Conservation (phyloP, 1,140 invertebrate species). For the Harpegnathos saltator region DNA sequence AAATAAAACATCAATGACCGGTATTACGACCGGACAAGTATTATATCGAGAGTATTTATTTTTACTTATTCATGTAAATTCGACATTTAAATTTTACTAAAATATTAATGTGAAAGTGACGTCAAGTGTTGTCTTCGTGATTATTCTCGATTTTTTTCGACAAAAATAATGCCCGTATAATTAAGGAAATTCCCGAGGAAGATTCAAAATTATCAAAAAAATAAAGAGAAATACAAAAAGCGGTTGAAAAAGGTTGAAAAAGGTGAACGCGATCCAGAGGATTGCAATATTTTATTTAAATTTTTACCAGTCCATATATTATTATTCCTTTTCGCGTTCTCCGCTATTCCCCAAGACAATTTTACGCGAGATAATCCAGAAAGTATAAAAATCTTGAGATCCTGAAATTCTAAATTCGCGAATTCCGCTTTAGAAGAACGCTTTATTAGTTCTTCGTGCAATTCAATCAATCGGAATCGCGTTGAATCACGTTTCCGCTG, state of each 20-base stretch:
- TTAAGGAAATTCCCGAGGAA: background rate
- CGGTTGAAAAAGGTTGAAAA: too few relatives aligned
- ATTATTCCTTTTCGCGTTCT: too few relatives aligned
- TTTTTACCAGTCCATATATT: background rate
- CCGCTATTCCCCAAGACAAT: too few relatives aligned
- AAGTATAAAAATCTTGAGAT: too few relatives aligned
- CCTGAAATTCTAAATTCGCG: background rate
- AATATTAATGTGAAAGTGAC: background rate
- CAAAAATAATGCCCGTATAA: background rate
- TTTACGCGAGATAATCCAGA: background rate
- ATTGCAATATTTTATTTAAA: constrained; percentile 7
- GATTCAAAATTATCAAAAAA: too few relatives aligned
- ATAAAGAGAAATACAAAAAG: too few relatives aligned
- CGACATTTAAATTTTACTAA: background rate
- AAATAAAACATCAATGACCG: background rate
- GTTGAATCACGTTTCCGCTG: background rate
- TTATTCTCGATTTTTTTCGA: background rate
- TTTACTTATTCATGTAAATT: too few relatives aligned
- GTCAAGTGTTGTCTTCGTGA: constrained; percentile 8
- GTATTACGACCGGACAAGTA: too few relatives aligned
- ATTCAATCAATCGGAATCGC: constrained; percentile 2
- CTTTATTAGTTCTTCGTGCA: background rate
- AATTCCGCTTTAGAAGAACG: too few relatives aligned
- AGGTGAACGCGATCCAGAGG: too few relatives aligned
- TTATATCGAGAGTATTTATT: background rate